Percentiles rank a stretch among this genome's conserved stretches.
phyloP scores from a whole-genome alignment of 1,140 invertebrate genomes.

The Drosophila dunni region DNA sequence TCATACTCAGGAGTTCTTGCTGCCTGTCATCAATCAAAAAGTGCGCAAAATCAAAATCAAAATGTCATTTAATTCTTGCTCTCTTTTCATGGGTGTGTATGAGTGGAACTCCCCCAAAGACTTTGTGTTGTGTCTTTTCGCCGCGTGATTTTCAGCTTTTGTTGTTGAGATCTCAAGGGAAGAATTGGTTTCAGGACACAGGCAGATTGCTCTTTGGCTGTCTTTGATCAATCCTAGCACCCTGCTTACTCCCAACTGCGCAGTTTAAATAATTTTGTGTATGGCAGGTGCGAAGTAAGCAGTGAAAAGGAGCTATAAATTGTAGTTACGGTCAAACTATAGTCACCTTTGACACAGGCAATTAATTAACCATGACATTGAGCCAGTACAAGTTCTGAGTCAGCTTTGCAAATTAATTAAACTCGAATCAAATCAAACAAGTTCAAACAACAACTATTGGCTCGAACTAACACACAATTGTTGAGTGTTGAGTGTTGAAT shows the following conservation, averaged over 20 bases:
- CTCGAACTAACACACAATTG: background rate
- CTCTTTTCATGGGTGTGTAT: background rate
- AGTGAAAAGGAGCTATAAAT: background rate
- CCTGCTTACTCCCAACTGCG: constrained; percentile 1
- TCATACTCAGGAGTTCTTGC: constrained; percentile 9
- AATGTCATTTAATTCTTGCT: constrained; percentile 52
- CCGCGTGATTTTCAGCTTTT: constrained; percentile 33
- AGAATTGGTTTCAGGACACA: constrained; percentile 29
- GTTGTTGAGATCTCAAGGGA: constrained; percentile 20
- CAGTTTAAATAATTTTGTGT: background rate
- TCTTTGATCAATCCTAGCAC: constrained; percentile 20
- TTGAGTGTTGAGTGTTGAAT: background rate
- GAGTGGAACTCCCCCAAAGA: constrained; percentile 12
- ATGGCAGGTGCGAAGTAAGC: constrained; percentile 11
- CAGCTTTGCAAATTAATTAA: constrained; percentile 51
- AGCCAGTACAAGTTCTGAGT: background rate
- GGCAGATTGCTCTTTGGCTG: constrained; percentile 6
- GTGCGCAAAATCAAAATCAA: constrained; percentile 74
- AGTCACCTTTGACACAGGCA: background rate
- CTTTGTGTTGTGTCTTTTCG: constrained; percentile 23
- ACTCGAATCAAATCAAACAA: constrained; percentile 38
- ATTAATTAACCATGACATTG: constrained; percentile 16
- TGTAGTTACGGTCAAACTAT: constrained; percentile 11
- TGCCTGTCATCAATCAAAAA: constrained; percentile 80
- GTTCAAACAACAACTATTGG: constrained; percentile 10